These are phyloP conservation scores for Eupithecia exiguata DNA, from an alignment of 2,888 invertebrate genomes.

Conservation along the genomic window DNA sequence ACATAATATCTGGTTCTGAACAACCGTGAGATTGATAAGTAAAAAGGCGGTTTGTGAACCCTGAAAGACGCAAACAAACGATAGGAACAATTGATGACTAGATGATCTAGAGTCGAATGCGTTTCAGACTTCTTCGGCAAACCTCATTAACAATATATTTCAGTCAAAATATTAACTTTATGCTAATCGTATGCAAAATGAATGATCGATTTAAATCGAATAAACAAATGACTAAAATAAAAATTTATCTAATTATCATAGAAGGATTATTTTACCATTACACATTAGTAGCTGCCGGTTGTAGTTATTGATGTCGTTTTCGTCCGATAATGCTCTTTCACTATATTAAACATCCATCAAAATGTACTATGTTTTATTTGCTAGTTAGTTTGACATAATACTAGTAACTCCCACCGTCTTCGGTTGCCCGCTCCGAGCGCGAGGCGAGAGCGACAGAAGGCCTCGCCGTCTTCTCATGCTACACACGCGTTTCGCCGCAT, in stretches of 20 bases:
- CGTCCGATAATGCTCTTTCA: conserved; percentile 53
- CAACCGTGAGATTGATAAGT: background rate
- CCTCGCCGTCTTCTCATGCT: conserved; percentile 28
- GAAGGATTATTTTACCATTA: conserved; percentile 51
- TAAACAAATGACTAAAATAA: conserved; percentile 33
- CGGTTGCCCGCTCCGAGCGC: conserved; percentile 18
- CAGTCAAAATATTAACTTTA: conserved; percentile 68
- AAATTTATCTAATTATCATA: conserved; percentile 44
- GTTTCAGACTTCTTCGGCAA: conserved; percentile 70
- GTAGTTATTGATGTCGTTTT: conserved; percentile 64
- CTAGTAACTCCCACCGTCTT: conserved; percentile 40
- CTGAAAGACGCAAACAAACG: conserved; percentile 35
- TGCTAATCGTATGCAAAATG: conserved; percentile 50
- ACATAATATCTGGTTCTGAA: background rate
- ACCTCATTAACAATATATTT: conserved; percentile 59
- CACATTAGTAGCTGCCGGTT: conserved; percentile 75
- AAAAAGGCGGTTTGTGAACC: background rate
- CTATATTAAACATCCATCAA: conserved; percentile 40
- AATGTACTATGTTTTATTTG: conserved; percentile 31
- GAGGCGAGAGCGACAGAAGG: conserved; percentile 23
- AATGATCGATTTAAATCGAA: conserved; percentile 33
- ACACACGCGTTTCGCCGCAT: conserved; percentile 56
- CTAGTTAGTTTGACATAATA: conserved; percentile 36
- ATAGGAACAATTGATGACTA: conserved; percentile 51
- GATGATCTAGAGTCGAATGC: conserved; percentile 55